Percentiles rank a stretch among this genome's conserved stretches.
Evolutionary conservation across 2,888 invertebrate genomes (phyloP).

Genomic region (Aelia acuminata): DNA sequence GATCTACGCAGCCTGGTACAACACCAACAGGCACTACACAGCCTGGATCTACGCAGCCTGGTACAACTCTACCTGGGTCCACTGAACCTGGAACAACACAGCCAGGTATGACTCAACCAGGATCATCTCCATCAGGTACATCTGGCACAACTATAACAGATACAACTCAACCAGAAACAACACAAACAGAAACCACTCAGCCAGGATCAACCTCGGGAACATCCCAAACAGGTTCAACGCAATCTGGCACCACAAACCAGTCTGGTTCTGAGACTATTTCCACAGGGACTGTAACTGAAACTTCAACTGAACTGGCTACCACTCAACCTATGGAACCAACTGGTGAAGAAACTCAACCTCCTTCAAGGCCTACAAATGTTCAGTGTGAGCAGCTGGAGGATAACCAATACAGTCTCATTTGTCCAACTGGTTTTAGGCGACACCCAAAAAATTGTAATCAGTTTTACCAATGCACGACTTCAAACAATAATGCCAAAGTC

Average conservation of each 20-base stretch:
- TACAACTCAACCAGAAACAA: slow-evolving; percentile 65
- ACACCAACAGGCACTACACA: slow-evolving; percentile 58
- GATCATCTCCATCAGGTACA: slow-evolving; percentile 56
- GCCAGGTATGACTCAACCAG: slow-evolving; percentile 51
- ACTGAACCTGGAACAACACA: slow-evolving; percentile 59
- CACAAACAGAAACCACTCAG: slow-evolving; percentile 65
- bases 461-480: slow-evolving; percentile 85
- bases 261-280: slow-evolving; percentile 58
- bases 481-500: slow-evolving; percentile 77
- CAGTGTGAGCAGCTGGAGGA: slow-evolving; percentile 76
- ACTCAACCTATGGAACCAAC: slow-evolving; percentile 62
- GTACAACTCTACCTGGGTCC: slow-evolving; percentile 57
- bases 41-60: slow-evolving; percentile 65
- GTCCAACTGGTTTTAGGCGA: slow-evolving; percentile 86
- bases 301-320: slow-evolving; percentile 62
- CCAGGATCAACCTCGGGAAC: slow-evolving; percentile 46
- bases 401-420: slow-evolving; percentile 81
- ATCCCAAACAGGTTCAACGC: slow-evolving; percentile 60
- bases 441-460: slow-evolving; percentile 87
- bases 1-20: slow-evolving; percentile 59
- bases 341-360: slow-evolving; percentile 53
- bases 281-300: slow-evolving; percentile 61
- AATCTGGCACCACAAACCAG: slow-evolving; percentile 62
- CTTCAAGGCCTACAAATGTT: slow-evolving; percentile 66
- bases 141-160: slow-evolving; percentile 65